These are phyloP conservation scores for Apamea sordens DNA, from an alignment of 2,888 invertebrate species.

Conservation along the genomic window DNA sequence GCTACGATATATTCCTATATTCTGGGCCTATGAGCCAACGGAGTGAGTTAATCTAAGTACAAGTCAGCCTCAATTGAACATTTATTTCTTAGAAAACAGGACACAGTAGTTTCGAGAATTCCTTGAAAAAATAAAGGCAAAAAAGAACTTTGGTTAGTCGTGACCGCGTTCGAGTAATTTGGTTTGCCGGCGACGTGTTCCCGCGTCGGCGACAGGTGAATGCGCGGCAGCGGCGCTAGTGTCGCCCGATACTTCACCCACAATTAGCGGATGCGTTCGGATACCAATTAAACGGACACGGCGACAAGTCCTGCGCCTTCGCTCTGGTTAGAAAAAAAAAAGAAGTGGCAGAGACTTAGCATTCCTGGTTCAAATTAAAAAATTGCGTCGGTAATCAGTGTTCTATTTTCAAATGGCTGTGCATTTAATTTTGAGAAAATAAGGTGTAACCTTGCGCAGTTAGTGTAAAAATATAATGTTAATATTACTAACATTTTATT, in stretches of 20 bases:
- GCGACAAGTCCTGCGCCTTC: conserved; percentile 64
- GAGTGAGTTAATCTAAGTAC: conserved; percentile 1
- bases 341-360: conserved; percentile 25
- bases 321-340: conserved; percentile 56
- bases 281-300: conserved; percentile 81
- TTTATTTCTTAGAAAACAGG: conserved; percentile 48
- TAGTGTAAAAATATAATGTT: background rate
- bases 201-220: conserved; percentile 78
- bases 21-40: background rate
- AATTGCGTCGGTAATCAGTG: conserved; percentile 17
- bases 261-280: conserved; percentile 81
- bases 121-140: conserved; percentile 57
- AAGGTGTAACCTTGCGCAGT: background rate
- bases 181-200: conserved; percentile 71
- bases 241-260: conserved; percentile 72
- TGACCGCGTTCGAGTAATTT: conserved; percentile 75
- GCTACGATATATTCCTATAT: background rate
- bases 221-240: conserved; percentile 73
- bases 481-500: background rate
- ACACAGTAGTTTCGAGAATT: conserved; percentile 45
- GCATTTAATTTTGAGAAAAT: background rate
- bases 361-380: conserved; percentile 51
- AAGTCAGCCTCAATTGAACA: conserved; percentile 18
- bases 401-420: conserved; percentile 29
- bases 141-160: conserved; percentile 65